Evolutionary conservation across 1,140 invertebrate species (phyloP), one percentile per base, ranked within the genome.

Genomic region (Drosophila sucinea): DNA sequence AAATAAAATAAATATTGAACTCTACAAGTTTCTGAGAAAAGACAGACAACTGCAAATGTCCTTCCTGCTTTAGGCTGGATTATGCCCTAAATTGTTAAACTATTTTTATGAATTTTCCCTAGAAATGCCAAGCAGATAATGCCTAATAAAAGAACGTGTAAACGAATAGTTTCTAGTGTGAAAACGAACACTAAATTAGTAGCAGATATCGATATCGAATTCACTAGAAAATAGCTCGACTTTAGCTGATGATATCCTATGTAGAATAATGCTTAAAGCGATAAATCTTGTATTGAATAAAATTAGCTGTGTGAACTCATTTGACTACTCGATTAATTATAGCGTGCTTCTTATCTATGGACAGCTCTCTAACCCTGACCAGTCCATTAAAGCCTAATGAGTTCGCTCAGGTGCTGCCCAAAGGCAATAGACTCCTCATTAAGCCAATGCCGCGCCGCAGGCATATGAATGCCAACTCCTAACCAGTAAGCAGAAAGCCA

Each of bases 311-410:
- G 54, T 17, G 5, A 76, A 44, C 32, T 60, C 51, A 70, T 76
- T 76, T 55, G 35, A 69, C 76, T 76, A 40, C 40, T 60, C 51
- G 5, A 47, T 47, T 62, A 30, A 41, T 41, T 25, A 63, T 76
- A 51, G 65, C 73, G 68, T 70, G 65, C 60, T 58, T 25, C 23
- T 76, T 69, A 76, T 76, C 73, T 63, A 4, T 7, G 40, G 61
- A 40, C 57, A n/a, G 44, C 40, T 4, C 44, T 35, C 60, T 44
- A 30, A 55, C n/a, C 55, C 40, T 55, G 66, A 57, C 44, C 56
- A 70, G 38, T 81, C 82, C 79, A 85, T 85, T 85, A 81, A 70
- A 67, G 63, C 54, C 67, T 82, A 85, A 85, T 85, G 79, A 78
- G 74, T 51, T 38, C 67, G 54, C 58, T 77, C 67, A 69, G 67